A percentile compares a stretch with the other conserved stretches of the same genome.
These are phyloP conservation scores for Machaerirhynchus nigripectus DNA, from an alignment of 2,113 vertebrate genomes.

Conservation along the genomic window DNA sequence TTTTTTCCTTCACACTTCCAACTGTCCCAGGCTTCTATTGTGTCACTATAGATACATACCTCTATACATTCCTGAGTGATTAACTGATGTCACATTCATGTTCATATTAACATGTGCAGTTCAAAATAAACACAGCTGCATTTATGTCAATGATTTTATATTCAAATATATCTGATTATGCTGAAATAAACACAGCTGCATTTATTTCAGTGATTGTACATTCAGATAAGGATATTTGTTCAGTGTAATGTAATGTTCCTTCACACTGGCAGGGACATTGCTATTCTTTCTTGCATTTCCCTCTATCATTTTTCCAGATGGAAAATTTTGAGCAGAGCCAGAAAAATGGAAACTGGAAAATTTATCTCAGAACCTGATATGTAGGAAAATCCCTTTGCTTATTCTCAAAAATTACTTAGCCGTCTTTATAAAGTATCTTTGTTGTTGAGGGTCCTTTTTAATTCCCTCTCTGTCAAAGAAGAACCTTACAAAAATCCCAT, in stretches of 20 bases:
- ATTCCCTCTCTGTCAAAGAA: background rate
- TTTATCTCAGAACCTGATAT: background rate
- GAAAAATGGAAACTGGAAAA: constrained; percentile 31
- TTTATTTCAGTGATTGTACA: constrained; percentile 64
- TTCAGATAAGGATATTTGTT: constrained; percentile 62
- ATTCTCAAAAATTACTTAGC: background rate
- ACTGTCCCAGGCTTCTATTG: background rate
- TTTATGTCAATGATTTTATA: constrained; percentile 62
- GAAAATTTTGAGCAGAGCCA: constrained; percentile 35
- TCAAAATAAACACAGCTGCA: constrained; percentile 62
- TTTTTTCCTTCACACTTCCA: background rate
- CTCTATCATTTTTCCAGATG: constrained; percentile 57
- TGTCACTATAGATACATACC: background rate
- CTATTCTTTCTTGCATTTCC: constrained; percentile 51
- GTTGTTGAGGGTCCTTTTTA: background rate
- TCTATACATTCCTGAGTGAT: background rate
- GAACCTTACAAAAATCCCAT: background rate
- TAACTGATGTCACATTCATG: constrained; percentile 29
- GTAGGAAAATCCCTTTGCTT: background rate
- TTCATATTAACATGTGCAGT: constrained; percentile 55
- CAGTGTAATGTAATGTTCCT: constrained; percentile 53
- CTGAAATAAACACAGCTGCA: constrained; percentile 68
- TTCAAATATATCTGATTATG: constrained; percentile 67
- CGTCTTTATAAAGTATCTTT: background rate
- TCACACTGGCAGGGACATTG: constrained; percentile 48